Evolutionary conservation across 2,888 invertebrate species (phyloP), one percentile per base, ranked within the genome.

Genomic region (Apodemia duryi): DNA sequence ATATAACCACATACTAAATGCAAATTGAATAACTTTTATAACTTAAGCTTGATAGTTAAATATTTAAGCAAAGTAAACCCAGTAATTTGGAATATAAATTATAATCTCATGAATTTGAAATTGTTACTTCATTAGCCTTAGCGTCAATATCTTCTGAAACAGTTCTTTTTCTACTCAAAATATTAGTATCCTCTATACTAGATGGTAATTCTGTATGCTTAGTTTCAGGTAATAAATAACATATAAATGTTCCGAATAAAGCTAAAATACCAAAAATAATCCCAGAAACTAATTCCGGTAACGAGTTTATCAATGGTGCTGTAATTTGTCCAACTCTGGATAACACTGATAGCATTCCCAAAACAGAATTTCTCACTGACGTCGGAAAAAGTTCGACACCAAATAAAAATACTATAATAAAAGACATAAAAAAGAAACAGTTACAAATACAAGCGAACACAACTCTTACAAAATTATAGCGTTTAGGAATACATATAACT

Each of bases 341-440:
- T 71, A 95, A 92, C 87, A 96, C 95, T 0, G 97, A 96, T 61
- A 96, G 94, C 13, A 95, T 90, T 1, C 97, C 97, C 70, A 97
- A 93, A 0, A 96, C 97, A 63, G 95, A 94, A 78, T 97, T 97
- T 41, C 98, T 93, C 0, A 97, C 94, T 1, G 96, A 94, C 0
- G 98, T 98, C 0, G 98, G 97, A 79, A 97, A 97, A 28, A 97
- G 82, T 84, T 98, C 98, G 0, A 96, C 96, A 1, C 95, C 95
- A 80, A 95, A 97, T 28, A 98, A 93, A 80, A 97, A 98, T 6
- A 95, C 95, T 41, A 95, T 95, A 0, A 97, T 95, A 78, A 97
- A 98, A 0, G 95, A 94, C 62, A 96, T 93, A 1, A 96, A 95
- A 72, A 96, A 94, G 28, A 96, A 96, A 69, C 95, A 94, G 73